phyloP scores from a whole-genome alignment of 2,797 vertebrate genomes.

The Coranthus polyacanthus region DNA sequence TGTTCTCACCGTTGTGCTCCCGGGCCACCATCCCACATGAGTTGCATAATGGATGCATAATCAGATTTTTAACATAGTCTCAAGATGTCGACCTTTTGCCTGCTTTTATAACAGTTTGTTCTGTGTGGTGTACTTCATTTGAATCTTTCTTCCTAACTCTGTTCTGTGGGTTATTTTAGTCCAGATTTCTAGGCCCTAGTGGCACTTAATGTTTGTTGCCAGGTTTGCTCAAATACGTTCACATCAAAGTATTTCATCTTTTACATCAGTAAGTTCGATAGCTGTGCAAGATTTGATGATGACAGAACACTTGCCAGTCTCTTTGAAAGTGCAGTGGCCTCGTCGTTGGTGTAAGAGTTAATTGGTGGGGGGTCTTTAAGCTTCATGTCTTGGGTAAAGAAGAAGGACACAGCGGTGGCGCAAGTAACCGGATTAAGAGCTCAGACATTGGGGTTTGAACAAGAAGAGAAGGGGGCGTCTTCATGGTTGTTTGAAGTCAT shows the following conservation, averaged over 20 bases:
- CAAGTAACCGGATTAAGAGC: constrained; percentile 75
- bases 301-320: constrained; percentile 10
- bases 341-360: constrained; percentile 39
- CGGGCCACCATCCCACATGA: constrained; percentile 71
- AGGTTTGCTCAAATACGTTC: neutral
- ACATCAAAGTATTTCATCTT: neutral
- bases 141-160: constrained; percentile 24
- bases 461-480: constrained; percentile 43
- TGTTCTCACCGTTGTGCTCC: constrained; percentile 59
- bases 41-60: constrained; percentile 68
- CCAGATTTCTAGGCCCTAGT: constrained; percentile 4
- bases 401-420: constrained; percentile 53
- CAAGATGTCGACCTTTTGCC: constrained; percentile 61
- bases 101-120: constrained; percentile 53
- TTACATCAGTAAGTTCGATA: constrained; percentile 9
- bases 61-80: constrained; percentile 70
- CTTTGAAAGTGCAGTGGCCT: constrained; percentile 31
- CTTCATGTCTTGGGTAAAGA: constrained; percentile 51
- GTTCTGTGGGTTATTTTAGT: constrained; percentile 18
- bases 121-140: constrained; percentile 39
- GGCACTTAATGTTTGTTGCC: neutral
- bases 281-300: constrained; percentile 22
- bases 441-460: constrained; percentile 64
- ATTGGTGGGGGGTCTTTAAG: constrained; percentile 47
- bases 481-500: constrained; percentile 47